phyloP scores from a whole-genome alignment of 2,797 vertebrate species.

The Hypotaenidia philippensis region DNA sequence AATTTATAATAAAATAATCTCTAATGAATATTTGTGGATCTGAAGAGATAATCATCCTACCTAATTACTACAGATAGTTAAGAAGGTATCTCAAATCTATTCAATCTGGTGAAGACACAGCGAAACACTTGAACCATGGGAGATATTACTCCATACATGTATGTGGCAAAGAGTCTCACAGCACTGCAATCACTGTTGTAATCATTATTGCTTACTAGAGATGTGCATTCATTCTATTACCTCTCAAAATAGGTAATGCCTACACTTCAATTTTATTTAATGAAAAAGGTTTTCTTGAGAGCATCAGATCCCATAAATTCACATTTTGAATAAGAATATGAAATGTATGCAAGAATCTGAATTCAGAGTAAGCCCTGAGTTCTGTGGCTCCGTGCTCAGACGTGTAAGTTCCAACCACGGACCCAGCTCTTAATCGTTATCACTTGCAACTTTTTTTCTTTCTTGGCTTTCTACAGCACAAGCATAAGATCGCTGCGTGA shows the following conservation, averaged over 20 bases:
- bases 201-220: neutral
- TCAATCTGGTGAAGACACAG: neutral
- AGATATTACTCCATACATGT: accelerated
- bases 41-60: neutral
- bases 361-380: neutral
- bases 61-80: too few species aligned
- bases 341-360: neutral
- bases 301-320: neutral
- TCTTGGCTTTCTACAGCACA: neutral
- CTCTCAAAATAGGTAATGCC: neutral
- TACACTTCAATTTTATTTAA: neutral
- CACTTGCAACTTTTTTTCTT: neutral
- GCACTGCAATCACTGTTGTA: neutral
- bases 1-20: neutral
- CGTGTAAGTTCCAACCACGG: accelerated
- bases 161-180: neutral
- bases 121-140: neutral
- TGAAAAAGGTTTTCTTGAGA: neutral
- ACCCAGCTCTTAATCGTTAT: neutral
- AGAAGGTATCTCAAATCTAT: neutral
- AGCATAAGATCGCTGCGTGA: neutral
- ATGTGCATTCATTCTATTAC: neutral
- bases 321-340: neutral
- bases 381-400: accelerated
- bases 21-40: neutral